phyloP scores from a whole-genome alignment of 2,888 invertebrate species.

The Unio delphinus region DNA sequence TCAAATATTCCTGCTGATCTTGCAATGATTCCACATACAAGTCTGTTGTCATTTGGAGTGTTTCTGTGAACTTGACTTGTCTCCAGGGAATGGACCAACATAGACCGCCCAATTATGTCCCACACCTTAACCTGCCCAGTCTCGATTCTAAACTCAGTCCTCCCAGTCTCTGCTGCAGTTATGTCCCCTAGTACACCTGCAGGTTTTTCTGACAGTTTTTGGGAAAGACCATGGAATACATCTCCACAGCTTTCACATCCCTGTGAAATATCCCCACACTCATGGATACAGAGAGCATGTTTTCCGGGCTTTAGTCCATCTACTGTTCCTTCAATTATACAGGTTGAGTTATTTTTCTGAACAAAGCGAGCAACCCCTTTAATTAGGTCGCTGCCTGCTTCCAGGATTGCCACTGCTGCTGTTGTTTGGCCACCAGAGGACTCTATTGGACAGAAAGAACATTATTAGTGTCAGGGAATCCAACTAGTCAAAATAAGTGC shows the following conservation, averaged over 20 bases:
- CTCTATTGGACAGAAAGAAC: no score
- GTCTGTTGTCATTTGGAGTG: constrained; percentile 71
- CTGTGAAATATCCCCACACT: constrained; percentile 82
- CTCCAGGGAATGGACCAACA: constrained; percentile 77
- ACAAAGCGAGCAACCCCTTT: constrained; percentile 86
- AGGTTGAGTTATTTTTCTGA: constrained; percentile 76
- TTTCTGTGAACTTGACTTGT: constrained; percentile 9
- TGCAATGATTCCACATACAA: constrained; percentile 90
- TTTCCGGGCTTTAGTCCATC: constrained; percentile 82
- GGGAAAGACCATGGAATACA: constrained; percentile 18
- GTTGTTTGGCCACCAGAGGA: no score
- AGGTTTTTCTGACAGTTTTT: constrained; percentile 1
- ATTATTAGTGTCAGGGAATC: no score
- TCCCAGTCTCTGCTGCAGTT: constrained; percentile 76
- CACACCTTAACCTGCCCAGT: constrained; percentile 78
- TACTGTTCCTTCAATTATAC: constrained; percentile 87
- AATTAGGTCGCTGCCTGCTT: constrained; percentile 70
- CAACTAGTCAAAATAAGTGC: no score
- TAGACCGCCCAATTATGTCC: constrained; percentile 77
- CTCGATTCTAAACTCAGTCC: constrained; percentile 79
- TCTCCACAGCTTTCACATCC: constrained; percentile 74
- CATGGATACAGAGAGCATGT: constrained; percentile 79
- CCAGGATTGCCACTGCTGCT: constrained; percentile 83
- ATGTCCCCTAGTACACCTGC: constrained; percentile 80
- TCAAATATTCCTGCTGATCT: constrained; percentile 89